Conservation (phyloP, 1,140 invertebrate genomes). For the Drosophila repleta region DNA sequence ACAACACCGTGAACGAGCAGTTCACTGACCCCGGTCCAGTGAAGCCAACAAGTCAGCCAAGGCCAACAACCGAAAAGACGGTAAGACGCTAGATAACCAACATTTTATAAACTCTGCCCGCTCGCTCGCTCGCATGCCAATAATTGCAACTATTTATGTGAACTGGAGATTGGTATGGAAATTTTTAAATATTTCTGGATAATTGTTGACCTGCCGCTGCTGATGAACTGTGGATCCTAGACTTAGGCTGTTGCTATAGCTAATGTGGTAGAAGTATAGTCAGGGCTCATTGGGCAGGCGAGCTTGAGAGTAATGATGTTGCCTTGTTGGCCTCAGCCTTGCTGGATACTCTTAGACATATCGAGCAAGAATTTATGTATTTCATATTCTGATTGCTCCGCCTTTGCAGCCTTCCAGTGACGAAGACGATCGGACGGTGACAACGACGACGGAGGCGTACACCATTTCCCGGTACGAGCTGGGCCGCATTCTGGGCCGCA, state of each 20-base stretch:
- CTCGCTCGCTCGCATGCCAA: neutral
- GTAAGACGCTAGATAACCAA: conserved; percentile 32
- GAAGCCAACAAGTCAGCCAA: conserved; percentile 58
- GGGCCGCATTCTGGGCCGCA: conserved; percentile 76
- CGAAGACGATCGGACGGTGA: conserved; percentile 50
- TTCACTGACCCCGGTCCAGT: conserved; percentile 73
- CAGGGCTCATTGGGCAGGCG: too few species aligned
- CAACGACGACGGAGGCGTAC: conserved; percentile 71
- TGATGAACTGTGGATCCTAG: too few species aligned
- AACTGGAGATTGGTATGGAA: too few species aligned
- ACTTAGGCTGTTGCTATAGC: too few species aligned
- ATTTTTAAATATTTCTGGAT: too few species aligned
- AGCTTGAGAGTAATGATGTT: too few species aligned
- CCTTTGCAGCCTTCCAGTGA: conserved; percentile 28
- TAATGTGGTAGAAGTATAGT: too few species aligned
- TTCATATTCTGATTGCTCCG: too few species aligned
- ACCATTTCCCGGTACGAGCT: conserved; percentile 81
- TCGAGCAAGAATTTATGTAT: too few species aligned
- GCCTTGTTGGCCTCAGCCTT: too few species aligned
- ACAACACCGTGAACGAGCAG: conserved; percentile 73
- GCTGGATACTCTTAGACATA: too few species aligned
- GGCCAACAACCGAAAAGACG: conserved; percentile 58
- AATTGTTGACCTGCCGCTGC: too few species aligned
- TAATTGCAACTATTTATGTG: neutral
- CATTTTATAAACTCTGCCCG: neutral